A percentile compares a stretch with the other conserved stretches of the same genome.
phyloP scores from a whole-genome alignment of 2,888 invertebrate species.

The Conomelus anceps region DNA sequence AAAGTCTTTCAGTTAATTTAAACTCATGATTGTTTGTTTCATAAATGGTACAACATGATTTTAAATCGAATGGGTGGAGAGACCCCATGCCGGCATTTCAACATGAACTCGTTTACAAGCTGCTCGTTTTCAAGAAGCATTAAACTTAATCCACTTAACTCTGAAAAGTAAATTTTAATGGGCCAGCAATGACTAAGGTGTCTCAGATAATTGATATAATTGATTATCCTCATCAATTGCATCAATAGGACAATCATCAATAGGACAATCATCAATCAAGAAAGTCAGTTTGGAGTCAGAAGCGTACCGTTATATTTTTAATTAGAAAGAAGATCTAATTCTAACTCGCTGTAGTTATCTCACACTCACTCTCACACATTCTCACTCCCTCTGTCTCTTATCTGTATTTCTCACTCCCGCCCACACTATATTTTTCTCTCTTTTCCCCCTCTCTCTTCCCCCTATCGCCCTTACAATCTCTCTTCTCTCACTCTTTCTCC shows the following conservation, averaged over 20 bases:
- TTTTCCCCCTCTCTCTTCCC: slow-evolving; percentile 14
- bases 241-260: neutral
- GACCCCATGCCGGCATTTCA: neutral
- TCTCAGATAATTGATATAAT: neutral
- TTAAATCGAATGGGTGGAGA: neutral
- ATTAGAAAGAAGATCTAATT: neutral
- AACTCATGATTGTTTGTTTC: too few species aligned
- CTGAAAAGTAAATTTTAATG: neutral
- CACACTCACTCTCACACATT: neutral
- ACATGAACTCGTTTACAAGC: neutral
- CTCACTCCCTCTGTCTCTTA: slow-evolving; percentile 15
- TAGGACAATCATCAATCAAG: neutral
- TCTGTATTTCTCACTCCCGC: neutral
- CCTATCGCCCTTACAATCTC: too few species aligned
- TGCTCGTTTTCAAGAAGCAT: neutral
- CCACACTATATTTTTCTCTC: slow-evolving; percentile 26
- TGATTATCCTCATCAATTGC: neutral
- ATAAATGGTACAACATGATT: neutral
- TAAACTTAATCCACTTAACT: neutral
- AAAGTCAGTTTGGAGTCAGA: neutral
- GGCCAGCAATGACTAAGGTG: neutral
- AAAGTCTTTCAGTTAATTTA: too few species aligned
- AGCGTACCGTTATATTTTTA: neutral
- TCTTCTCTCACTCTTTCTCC: neutral
- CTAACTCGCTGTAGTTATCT: neutral